Percentiles rank a stretch among this genome's conserved stretches.
These are phyloP conservation scores for Muscidifurax raptorellus DNA, from an alignment of 1,140 invertebrate species.

Conservation along the genomic window DNA sequence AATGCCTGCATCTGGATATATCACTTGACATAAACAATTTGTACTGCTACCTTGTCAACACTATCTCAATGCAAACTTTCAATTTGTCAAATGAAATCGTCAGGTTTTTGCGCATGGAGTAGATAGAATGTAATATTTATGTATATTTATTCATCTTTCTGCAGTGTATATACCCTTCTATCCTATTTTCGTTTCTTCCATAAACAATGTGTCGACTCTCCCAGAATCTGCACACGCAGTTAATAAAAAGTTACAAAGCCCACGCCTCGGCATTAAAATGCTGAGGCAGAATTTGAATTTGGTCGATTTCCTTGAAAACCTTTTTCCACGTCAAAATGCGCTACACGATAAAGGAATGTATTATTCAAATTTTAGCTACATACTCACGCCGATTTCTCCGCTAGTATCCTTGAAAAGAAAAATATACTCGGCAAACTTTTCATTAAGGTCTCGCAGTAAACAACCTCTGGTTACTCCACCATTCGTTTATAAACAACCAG, in stretches of 20 bases:
- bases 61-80: no score
- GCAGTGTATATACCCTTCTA: no score
- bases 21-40: neutral
- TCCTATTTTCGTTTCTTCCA: neutral
- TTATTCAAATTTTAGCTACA: no score
- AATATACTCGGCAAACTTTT: no score
- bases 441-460: no score
- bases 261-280: neutral
- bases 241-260: neutral
- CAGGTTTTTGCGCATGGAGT: no score
- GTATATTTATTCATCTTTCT: no score
- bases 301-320: neutral
- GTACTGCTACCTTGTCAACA: no score
- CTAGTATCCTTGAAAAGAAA: no score
- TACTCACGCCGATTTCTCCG: no score
- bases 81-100: neutral
- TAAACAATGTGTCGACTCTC: neutral
- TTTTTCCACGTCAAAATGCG: neutral
- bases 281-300: neutral
- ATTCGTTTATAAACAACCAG: neutral
- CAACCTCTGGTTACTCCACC: neutral
- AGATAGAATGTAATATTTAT: no score
- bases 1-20: neutral
- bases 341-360: neutral
- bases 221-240: neutral